These are phyloP conservation scores for Ephestia elutella DNA, from an alignment of 1,140 invertebrate species.

Conservation along the genomic window DNA sequence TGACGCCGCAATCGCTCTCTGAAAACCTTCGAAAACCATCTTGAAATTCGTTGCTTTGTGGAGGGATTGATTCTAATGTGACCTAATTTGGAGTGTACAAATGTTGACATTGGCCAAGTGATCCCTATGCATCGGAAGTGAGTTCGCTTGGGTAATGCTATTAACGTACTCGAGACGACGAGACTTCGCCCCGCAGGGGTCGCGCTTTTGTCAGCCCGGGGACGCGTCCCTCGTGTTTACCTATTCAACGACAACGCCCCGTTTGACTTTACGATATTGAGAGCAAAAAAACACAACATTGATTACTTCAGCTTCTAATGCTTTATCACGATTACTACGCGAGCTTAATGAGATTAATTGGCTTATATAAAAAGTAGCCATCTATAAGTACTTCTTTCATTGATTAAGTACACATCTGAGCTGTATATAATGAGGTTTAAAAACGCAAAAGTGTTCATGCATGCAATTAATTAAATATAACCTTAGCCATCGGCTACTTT, in stretches of 20 bases:
- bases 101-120: neutral
- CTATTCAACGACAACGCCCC: constrained; percentile 30
- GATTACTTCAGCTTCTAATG: constrained; percentile 1
- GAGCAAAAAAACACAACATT: constrained; percentile 24
- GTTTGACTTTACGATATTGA: constrained; percentile 24
- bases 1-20: constrained; percentile 20
- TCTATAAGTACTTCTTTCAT: no score
- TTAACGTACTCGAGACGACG: constrained; percentile 20
- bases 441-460: neutral
- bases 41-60: neutral
- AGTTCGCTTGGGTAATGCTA: constrained; percentile 9
- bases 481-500: constrained; percentile 3
- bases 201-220: constrained; percentile 28
- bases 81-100: neutral
- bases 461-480: neutral
- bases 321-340: neutral
- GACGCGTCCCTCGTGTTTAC: constrained; percentile 31
- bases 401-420: no score
- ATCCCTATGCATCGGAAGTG: neutral
- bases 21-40: constrained; percentile 26
- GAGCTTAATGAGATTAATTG: no score
- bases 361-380: no score
- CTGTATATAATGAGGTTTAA: no score
- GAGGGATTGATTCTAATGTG: neutral
- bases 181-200: constrained; percentile 23